These are phyloP conservation scores for Zaprionus ornatus DNA, from an alignment of 1,140 invertebrate genomes.

Conservation along the genomic window DNA sequence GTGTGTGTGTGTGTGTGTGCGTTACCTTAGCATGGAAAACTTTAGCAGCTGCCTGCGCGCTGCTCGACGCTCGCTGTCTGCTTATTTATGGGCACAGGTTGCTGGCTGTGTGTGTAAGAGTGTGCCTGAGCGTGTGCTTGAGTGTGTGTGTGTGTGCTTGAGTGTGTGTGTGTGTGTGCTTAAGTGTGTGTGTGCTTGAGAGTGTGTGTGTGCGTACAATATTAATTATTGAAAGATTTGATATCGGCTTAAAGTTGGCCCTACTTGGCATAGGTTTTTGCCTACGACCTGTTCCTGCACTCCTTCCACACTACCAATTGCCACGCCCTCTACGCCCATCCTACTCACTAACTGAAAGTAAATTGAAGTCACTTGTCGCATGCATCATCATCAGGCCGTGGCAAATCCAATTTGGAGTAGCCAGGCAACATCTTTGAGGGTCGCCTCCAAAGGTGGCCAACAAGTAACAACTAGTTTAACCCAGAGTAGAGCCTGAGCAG, in stretches of 20 bases:
- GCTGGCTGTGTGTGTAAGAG: neutral
- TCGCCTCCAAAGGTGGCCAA: conserved; percentile 2
- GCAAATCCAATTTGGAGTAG: conserved; percentile 67
- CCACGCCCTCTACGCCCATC: too few species aligned
- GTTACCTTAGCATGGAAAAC: conserved; percentile 48
- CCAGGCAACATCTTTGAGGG: conserved; percentile 2
- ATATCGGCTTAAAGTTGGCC: conserved; percentile 73
- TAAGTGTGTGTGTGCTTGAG: conserved; percentile 29
- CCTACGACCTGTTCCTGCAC: neutral
- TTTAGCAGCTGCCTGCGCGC: conserved; percentile 57
- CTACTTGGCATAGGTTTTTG: neutral
- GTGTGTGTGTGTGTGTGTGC: conserved; percentile 16
- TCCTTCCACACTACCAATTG: too few species aligned
- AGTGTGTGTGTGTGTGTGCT: conserved; percentile 19
- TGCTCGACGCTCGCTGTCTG: conserved; percentile 35
- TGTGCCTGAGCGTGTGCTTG: conserved; percentile 15
- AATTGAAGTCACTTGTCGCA: conserved; percentile 73
- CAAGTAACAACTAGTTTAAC: conserved; percentile 9
- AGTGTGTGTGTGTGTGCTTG: conserved; percentile 30
- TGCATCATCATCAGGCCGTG: conserved; percentile 69
- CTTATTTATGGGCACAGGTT: conserved; percentile 63
- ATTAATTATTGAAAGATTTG: conserved; percentile 81
- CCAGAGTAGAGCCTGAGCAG: neutral
- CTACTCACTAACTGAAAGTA: conserved; percentile 5
- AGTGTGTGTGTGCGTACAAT: conserved; percentile 51